Evolutionary conservation across 2,797 vertebrate species (phyloP), one percentile per base, ranked within the genome.

Genomic region (Characodon lateralis): DNA sequence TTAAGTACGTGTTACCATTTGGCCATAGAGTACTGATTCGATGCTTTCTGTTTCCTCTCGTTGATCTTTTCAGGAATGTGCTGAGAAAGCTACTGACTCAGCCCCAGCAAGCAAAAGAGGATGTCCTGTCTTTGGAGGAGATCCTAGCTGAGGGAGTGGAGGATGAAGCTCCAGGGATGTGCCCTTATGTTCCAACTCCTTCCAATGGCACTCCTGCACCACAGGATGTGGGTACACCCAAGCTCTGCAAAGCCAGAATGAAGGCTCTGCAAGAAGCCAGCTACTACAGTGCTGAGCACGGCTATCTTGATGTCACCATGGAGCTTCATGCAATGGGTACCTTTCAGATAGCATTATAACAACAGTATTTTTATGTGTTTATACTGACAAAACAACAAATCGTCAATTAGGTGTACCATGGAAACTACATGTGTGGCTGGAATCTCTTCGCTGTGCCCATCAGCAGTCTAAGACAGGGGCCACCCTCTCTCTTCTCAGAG

Each of bases 271-370:
- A 99, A 89, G 97, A 99, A 89, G 97, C 98, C 77, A 98, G 96
- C 92, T 99, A 98, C 91, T 99, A 98, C 95, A 99, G 98, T 0
- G 96, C 98, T 0, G 98, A 99, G 90, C 98, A 99, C 0, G 96
- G 98, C 82, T 99, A 99, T 9, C 96, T 99, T 79, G 98, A 99
- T 59, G 98, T 99, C 94, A 99, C 98, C 91, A 96, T 99, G 97
- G 98, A 99, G 95, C 97, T 99, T 48, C 91, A 96, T 85, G 94
- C 96, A 0, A 93, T 99, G 26, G 98, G 98, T 99, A 93, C 18
- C 1, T 74, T 53, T 72, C 77, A 73, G 7, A 72, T 6, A 0
- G 16, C 22, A 63, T n/a, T 13, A 22, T n/a, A 3, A 46, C 0
- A 8, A 74, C 65, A 43, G 7, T 26, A 12, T 79, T 72, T 76